Base-by-base conservation (phyloP, 1,140 invertebrate genomes). In the Eufriesea mexicana region DNA sequence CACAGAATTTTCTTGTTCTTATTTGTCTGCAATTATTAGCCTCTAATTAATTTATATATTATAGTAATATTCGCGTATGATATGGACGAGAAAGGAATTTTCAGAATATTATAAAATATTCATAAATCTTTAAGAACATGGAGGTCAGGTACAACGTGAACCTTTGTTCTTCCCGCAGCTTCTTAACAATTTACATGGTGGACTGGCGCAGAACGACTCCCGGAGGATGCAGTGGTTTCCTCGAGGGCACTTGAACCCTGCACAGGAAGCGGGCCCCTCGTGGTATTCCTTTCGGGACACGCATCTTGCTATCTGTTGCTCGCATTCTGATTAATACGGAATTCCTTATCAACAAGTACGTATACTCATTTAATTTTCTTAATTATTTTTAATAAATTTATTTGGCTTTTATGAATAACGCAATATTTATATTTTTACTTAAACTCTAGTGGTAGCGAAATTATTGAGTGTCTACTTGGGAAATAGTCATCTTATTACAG, bases 181-280 rank as follows among this genome's bases (percentile, higher is more conserved):
- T 73, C 86, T 91, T 10, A 91, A 55, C 20, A 93, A 68, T 87
- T 90, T 92, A 54, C 92, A 93, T 2, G 92, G 92, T n/a, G 90
- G 86, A 35, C 54, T 78, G 8, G 28, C 35, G 28, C 92, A 93
- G 2, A 86, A 61, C 2, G 86, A 90, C 80, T 93, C 92, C 23
- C 89, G 77, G 0, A 93, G 89, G 42, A 93, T 90, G 66, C 92
- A 93, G 0, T 74, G 85, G 54, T 88, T 64, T n/a, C 88, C 90
- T 5, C 71, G 45, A 7, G 90, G 85, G 72, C 92, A 93, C 28
- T 79, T 47, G 72, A 87, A 90, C 7, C 90, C 91, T 1, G 59
- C 83, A 51, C 92, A 93, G 14, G 88, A 89, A 16, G 87, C 87
- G 20, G 90, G 86, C 5, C 84, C 83, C 9, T 92, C 87, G 66